Conservation (phyloP, 2,113 vertebrate species). For the Petrocephalus zakoni region DNA sequence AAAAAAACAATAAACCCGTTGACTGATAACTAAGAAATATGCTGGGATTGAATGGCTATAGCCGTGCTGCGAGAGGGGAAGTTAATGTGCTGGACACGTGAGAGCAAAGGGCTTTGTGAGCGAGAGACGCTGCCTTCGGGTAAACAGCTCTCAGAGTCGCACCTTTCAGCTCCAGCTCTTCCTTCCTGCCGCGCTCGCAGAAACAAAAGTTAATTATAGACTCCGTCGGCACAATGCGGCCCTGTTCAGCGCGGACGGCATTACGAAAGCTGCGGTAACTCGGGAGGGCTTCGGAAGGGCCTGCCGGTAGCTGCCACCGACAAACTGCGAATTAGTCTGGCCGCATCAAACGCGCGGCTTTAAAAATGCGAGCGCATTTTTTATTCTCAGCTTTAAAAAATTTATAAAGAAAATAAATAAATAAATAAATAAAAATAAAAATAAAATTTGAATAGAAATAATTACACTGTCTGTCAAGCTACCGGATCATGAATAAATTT, state of each 20-base stretch:
- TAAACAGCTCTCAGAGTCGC: conserved; percentile 30
- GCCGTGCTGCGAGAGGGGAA: not conserved
- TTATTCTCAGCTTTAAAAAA: not conserved
- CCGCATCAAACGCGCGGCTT: not conserved
- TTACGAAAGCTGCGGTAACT: not conserved
- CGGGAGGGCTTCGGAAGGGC: not conserved
- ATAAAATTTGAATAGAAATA: not conserved
- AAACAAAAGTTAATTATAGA: conserved; percentile 51
- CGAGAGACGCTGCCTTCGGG: not conserved
- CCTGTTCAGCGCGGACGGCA: not conserved
- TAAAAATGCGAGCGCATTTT: not conserved
- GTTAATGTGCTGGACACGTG: not conserved
- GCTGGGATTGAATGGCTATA: not conserved
- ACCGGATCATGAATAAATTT: too few species aligned
- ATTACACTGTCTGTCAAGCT: too few species aligned
- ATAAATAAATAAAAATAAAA: too few species aligned
- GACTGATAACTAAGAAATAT: not conserved
- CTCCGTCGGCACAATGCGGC: conserved; percentile 25
- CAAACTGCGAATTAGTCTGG: not conserved
- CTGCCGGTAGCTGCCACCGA: not conserved
- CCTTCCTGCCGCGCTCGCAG: conserved; percentile 56
- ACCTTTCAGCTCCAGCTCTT: conserved; percentile 32
- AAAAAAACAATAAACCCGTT: not conserved
- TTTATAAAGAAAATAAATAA: too few species aligned
- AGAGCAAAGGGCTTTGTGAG: not conserved